Conservation (phyloP, 2,888 invertebrate species). For the Clusia tigrina region DNA sequence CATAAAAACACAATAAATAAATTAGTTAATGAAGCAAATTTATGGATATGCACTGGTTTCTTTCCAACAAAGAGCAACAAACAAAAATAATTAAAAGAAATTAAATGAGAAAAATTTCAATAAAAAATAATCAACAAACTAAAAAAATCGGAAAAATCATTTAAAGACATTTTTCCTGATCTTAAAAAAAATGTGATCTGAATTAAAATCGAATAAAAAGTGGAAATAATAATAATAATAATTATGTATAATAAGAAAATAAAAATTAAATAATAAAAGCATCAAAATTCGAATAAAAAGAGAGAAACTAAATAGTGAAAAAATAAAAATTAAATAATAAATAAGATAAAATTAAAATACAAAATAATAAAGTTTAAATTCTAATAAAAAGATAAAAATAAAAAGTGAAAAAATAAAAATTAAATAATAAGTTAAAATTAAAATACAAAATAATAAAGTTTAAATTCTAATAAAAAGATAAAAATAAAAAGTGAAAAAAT, state of each 20-base stretch:
- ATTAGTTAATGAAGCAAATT: too few relatives aligned
- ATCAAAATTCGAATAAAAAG: neutral
- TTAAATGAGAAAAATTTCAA: neutral
- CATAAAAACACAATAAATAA: too few relatives aligned
- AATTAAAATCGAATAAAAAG: neutral
- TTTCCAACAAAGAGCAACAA: too few relatives aligned
- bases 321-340: neutral
- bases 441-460: neutral
- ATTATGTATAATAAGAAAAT: neutral
- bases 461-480: neutral
- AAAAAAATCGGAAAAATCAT: too few relatives aligned
- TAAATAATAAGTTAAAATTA: neutral
- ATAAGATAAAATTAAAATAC: constrained; percentile 6
- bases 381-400: constrained; percentile 19
- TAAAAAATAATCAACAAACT: too few relatives aligned
- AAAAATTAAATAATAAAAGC: neutral
- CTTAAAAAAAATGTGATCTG: too few relatives aligned
- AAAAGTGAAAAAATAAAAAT: neutral
- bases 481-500: neutral
- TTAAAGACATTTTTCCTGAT: too few relatives aligned
- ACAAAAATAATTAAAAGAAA: too few relatives aligned
- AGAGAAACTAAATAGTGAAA: neutral
- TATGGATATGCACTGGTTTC: too few relatives aligned
- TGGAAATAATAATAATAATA: neutral
- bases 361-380: constrained; percentile 25